Conservation (phyloP, 2,113 vertebrate species). For the Microtus oregoni region DNA sequence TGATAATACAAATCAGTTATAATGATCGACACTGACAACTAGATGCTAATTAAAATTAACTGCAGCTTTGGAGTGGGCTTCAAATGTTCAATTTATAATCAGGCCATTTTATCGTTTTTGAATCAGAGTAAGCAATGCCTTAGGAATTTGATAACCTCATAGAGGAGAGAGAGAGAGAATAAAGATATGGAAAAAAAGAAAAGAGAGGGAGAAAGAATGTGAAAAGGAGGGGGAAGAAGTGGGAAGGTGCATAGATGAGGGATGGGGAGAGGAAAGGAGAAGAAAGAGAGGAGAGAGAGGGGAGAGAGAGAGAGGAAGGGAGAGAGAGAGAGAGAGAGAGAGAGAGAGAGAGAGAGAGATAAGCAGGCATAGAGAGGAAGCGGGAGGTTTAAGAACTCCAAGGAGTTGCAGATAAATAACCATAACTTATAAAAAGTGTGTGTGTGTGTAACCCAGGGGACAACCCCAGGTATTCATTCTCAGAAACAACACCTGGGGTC, state of each 20-base stretch:
- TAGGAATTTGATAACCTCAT: neutral
- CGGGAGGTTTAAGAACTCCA: neutral
- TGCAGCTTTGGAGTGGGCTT: neutral
- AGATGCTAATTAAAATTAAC: neutral
- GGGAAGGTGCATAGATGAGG: neutral
- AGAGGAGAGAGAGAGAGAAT: neutral
- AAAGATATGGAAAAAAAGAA: neutral
- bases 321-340: too few species aligned
- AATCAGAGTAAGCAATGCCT: neutral
- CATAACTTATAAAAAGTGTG: neutral
- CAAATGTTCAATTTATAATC: neutral
- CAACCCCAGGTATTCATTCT: neutral
- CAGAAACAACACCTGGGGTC: neutral
- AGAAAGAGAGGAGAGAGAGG: neutral
- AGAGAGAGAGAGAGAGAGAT: neutral
- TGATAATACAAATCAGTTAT: neutral
- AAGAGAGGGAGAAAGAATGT: too few species aligned
- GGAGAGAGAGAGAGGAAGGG: too few species aligned
- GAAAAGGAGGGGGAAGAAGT: neutral
- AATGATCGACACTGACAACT: neutral
- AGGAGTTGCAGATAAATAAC: slow-evolving; percentile 1
- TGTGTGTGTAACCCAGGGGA: neutral
- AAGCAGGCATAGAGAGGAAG: neutral
- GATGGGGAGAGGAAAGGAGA: neutral
- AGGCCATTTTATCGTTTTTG: neutral